These are phyloP conservation scores for Notocelia uddmanniana DNA, from an alignment of 2,888 invertebrate genomes.

Conservation along the genomic window DNA sequence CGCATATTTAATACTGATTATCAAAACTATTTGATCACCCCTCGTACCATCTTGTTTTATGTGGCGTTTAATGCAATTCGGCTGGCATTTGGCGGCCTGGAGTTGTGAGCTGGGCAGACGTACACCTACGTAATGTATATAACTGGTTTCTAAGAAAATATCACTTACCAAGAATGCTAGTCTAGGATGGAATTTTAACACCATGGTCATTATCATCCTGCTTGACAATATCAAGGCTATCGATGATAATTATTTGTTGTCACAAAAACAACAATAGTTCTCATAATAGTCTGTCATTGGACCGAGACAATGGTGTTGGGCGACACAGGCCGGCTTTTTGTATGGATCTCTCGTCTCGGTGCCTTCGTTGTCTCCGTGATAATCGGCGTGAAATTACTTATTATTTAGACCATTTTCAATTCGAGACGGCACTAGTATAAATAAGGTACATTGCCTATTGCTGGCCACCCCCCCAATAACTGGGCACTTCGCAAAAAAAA, in stretches of 20 bases:
- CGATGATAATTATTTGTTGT: conserved; percentile 53
- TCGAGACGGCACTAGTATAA: conserved; percentile 2
- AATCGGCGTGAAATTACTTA: conserved; percentile 25
- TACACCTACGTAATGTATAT: not conserved
- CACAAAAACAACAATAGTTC: conserved; percentile 58
- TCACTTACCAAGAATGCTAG: conserved; percentile 5
- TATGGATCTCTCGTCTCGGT: conserved; percentile 44
- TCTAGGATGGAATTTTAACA: conserved; percentile 3
- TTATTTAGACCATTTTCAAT: conserved; percentile 1
- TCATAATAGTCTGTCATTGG: conserved; percentile 59
- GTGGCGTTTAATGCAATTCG: too few relatives aligned
- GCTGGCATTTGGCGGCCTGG: too few relatives aligned
- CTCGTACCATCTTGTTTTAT: too few relatives aligned
- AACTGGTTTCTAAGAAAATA: conserved; percentile 8
- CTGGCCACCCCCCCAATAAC: too few relatives aligned
- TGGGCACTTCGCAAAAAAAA: too few relatives aligned
- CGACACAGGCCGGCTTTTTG: conserved; percentile 54
- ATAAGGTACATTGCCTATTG: not conserved
- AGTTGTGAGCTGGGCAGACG: too few relatives aligned
- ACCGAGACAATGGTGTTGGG: conserved; percentile 59
- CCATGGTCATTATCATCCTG: conserved; percentile 36
- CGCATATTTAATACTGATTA: too few relatives aligned
- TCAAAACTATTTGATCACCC: too few relatives aligned
- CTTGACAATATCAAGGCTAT: conserved; percentile 51
- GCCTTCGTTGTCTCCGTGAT: conserved; percentile 15